These are phyloP conservation scores for Cygnus olor DNA, from an alignment of 2,797 vertebrate species.

Conservation along the genomic window DNA sequence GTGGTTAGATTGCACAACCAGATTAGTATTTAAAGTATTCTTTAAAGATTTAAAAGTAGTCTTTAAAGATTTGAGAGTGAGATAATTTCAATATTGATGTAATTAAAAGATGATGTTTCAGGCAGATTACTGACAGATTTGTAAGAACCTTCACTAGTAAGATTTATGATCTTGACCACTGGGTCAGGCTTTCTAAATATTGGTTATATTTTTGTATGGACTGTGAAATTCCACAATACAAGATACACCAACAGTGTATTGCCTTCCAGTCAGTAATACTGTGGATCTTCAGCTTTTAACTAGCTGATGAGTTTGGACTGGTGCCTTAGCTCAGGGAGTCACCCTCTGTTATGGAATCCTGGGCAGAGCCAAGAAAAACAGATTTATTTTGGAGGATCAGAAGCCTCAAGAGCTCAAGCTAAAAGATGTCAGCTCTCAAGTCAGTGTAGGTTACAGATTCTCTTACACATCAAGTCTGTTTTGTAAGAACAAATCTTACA, in stretches of 20 bases:
- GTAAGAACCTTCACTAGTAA: not conserved
- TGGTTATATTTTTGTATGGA: not conserved
- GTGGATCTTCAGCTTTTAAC: constrained; percentile 4
- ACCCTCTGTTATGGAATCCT: not conserved
- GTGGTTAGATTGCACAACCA: not conserved
- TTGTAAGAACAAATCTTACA: not conserved
- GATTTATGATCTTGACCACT: not conserved
- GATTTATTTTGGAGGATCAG: not conserved
- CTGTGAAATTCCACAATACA: not conserved
- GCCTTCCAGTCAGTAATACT: not conserved
- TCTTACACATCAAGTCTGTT: not conserved
- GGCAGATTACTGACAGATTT: not conserved
- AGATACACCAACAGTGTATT: not conserved
- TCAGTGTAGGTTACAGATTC: not conserved
- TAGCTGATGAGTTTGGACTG: not conserved
- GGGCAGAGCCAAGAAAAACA: not conserved
- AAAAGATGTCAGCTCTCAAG: not conserved
- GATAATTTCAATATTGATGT: not conserved
- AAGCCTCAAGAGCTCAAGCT: not conserved
- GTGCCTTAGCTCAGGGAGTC: not conserved
- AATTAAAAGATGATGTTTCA: not conserved
- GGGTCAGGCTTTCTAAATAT: not conserved
- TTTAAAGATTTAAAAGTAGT: not conserved
- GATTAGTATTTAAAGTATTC: not conserved
- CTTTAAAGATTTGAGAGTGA: not conserved